A percentile compares a stretch with the other conserved stretches of the same genome.
Conservation (phyloP, 2,113 vertebrate species). For the Caracal caracal region DNA sequence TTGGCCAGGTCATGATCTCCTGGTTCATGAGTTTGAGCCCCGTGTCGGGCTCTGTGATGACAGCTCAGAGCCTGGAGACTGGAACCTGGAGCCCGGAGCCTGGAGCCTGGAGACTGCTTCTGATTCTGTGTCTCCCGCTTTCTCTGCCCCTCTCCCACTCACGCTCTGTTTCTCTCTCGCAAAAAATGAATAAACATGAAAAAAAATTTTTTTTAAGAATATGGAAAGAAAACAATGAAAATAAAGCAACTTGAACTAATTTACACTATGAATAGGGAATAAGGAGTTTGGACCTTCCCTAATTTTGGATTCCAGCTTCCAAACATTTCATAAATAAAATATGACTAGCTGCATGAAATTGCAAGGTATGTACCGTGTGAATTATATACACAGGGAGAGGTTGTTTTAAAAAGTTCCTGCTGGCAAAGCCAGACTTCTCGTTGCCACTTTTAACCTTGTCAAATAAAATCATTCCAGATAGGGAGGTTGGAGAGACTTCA, state of each 20-base stretch:
- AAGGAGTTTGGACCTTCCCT: neutral
- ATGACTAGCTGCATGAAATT: neutral
- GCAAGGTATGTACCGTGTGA: neutral
- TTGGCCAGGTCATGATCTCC: too few relatives aligned
- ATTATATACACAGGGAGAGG: neutral
- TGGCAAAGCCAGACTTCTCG: neutral
- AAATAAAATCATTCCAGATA: conserved; percentile 20
- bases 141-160: too few relatives aligned
- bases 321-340: conserved; percentile 57
- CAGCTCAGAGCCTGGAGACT: too few relatives aligned
- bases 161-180: too few relatives aligned
- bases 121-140: too few relatives aligned
- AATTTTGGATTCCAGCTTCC: neutral
- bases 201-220: neutral
- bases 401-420: conserved; percentile 21
- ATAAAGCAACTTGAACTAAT: conserved; percentile 42
- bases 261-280: neutral
- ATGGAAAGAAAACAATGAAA: neutral
- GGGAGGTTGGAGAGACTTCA: neutral
- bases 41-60: too few relatives aligned
- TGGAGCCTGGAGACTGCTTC: too few relatives aligned
- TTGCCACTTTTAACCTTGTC: neutral
- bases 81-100: too few relatives aligned
- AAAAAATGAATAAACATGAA: too few relatives aligned
- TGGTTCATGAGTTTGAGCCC: too few relatives aligned